Percentiles rank a stretch among this genome's conserved stretches.
Conservation (phyloP, 2,113 vertebrate species). For the Amphilophus citrinellus region DNA sequence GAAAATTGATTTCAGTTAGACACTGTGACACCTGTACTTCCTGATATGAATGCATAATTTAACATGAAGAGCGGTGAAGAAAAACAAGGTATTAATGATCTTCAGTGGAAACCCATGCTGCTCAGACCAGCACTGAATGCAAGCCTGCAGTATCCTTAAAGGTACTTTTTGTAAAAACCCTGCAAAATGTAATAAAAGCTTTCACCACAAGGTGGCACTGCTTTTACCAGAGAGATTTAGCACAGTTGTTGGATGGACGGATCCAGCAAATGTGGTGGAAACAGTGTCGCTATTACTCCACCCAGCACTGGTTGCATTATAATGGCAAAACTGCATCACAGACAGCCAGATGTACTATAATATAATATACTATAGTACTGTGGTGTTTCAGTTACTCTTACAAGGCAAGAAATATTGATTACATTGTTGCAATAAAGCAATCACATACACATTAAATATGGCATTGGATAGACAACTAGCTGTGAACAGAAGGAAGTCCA, state of each 20-base stretch:
- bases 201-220: background rate
- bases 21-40: background rate
- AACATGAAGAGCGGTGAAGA: background rate
- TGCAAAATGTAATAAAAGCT: background rate
- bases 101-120: background rate
- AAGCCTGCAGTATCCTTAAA: background rate
- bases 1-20: background rate
- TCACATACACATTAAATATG: too few relatives aligned
- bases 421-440: too few relatives aligned
- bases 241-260: background rate
- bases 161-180: background rate
- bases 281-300: background rate
- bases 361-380: too few relatives aligned
- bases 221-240: background rate
- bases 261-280: background rate
- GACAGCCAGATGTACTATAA: too few relatives aligned
- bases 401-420: too few relatives aligned
- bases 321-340: too few relatives aligned
- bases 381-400: too few relatives aligned
- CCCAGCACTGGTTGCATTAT: background rate
- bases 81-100: background rate
- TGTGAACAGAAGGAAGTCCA: background rate
- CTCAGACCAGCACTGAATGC: background rate
- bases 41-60: background rate
- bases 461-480: too few relatives aligned